These are phyloP conservation scores for Laupala kohalensis DNA, from an alignment of 1,140 invertebrate species.

Conservation along the genomic window DNA sequence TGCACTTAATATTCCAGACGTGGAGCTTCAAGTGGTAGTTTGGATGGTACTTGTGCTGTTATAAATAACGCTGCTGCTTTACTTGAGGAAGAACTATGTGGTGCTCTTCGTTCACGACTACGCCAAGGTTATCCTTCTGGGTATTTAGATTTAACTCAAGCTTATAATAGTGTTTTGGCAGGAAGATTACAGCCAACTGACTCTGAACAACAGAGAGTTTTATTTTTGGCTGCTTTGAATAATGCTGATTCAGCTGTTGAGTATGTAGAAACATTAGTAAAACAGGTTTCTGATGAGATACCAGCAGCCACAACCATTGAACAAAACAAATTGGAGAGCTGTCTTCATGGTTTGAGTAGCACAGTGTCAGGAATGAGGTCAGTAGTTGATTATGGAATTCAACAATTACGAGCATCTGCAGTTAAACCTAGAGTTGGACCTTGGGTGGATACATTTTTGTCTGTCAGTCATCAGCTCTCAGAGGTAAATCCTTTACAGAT, in stretches of 20 bases:
- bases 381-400: constrained; percentile 71
- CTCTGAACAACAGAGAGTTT: constrained; percentile 55
- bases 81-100: constrained; percentile 75
- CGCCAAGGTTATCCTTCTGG: constrained; percentile 74
- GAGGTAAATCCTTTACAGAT: constrained; percentile 42
- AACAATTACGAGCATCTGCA: constrained; percentile 65
- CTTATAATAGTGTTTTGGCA: constrained; percentile 66
- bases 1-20: constrained; percentile 56
- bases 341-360: constrained; percentile 58
- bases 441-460: constrained; percentile 70
- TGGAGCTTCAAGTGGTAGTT: constrained; percentile 73
- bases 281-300: constrained; percentile 58
- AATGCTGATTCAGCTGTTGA: constrained; percentile 87
- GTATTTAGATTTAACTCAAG: constrained; percentile 69
- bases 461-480: constrained; percentile 62
- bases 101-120: constrained; percentile 58
- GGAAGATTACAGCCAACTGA: constrained; percentile 69
- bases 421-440: constrained; percentile 78
- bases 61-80: constrained; percentile 85
- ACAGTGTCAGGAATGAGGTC: constrained; percentile 62
- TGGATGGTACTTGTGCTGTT: constrained; percentile 93
- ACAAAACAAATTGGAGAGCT: constrained; percentile 58
- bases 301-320: constrained; percentile 49
- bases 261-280: constrained; percentile 69
- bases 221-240: constrained; percentile 75